phyloP scores from a whole-genome alignment of 2,113 vertebrate species.

The Taurulus bubalis region DNA sequence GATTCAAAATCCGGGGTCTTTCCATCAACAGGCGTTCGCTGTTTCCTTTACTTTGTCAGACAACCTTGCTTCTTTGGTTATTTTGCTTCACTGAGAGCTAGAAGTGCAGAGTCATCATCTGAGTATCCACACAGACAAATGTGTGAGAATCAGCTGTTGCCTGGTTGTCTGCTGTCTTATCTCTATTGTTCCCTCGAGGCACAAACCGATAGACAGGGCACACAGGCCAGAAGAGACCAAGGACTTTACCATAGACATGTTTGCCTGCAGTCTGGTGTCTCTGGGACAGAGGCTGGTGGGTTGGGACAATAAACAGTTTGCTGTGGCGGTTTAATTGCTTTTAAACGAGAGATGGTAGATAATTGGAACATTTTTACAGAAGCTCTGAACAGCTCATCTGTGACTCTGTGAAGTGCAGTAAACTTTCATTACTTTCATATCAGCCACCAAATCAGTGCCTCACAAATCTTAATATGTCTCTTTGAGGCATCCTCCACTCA shows the following conservation, averaged over 20 bases:
- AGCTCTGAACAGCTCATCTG: constrained; percentile 10
- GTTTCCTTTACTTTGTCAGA: constrained; percentile 3
- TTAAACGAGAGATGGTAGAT: not conserved
- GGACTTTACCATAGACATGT: constrained; percentile 45
- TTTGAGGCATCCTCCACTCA: not conserved
- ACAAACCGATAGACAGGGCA: constrained; percentile 15
- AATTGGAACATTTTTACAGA: constrained; percentile 9
- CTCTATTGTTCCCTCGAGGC: constrained; percentile 1
- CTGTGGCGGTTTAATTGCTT: constrained; percentile 21
- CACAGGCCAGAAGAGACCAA: constrained; percentile 17
- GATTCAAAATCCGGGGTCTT: not conserved
- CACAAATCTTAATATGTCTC: constrained; percentile 16
- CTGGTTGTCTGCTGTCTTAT: constrained; percentile 36
- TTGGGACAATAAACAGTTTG: constrained; percentile 25
- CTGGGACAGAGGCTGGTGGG: constrained; percentile 3
- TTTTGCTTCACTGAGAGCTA: constrained; percentile 34
- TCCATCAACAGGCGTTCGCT: not conserved
- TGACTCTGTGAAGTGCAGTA: not conserved
- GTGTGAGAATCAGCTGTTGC: constrained; percentile 44
- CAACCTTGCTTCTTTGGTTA: not conserved
- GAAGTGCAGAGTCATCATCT: constrained; percentile 25
- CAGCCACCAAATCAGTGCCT: constrained; percentile 4
- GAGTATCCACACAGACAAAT: constrained; percentile 7
- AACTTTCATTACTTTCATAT: constrained; percentile 5
- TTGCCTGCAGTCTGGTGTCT: constrained; percentile 28